phyloP scores from a whole-genome alignment of 2,113 vertebrate genomes.

The Crocuta crocuta region DNA sequence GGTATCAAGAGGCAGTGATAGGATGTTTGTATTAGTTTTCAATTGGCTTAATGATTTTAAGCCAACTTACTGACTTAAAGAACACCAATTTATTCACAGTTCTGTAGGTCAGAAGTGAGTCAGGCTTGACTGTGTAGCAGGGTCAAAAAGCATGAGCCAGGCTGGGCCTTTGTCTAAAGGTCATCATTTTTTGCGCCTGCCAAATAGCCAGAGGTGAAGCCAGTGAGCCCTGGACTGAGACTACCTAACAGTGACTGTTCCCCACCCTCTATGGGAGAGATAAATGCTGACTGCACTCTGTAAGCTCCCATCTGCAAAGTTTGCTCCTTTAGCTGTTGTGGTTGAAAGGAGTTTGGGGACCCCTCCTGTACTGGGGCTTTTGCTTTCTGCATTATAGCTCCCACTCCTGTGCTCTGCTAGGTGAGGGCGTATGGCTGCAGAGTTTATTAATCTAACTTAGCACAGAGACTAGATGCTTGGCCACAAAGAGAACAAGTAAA shows the following conservation, averaged over 20 bases:
- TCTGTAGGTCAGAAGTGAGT: neutral
- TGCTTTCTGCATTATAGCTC: neutral
- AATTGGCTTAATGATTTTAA: neutral
- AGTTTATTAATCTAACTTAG: neutral
- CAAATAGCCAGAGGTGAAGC: slow-evolving; percentile 81
- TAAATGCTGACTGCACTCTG: slow-evolving; percentile 54
- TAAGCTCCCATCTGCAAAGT: slow-evolving; percentile 48
- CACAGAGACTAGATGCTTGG: neutral
- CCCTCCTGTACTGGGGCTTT: neutral
- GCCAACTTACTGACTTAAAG: neutral
- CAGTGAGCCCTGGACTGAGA: slow-evolving; percentile 62
- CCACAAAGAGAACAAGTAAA: neutral
- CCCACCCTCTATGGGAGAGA: slow-evolving; percentile 67
- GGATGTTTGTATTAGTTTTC: neutral
- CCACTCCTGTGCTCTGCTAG: neutral
- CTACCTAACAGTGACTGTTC: slow-evolving; percentile 76
- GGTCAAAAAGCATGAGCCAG: neutral
- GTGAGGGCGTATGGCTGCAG: neutral
- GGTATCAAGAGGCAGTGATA: neutral
- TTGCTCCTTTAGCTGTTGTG: neutral
- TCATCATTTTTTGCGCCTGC: slow-evolving; percentile 72
- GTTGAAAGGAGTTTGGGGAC: slow-evolving; percentile 38
- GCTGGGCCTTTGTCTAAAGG: neutral
- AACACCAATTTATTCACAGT: neutral
- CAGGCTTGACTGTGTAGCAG: neutral